Conservation (phyloP, 2,113 vertebrate species). For the Rissa tridactyla region DNA sequence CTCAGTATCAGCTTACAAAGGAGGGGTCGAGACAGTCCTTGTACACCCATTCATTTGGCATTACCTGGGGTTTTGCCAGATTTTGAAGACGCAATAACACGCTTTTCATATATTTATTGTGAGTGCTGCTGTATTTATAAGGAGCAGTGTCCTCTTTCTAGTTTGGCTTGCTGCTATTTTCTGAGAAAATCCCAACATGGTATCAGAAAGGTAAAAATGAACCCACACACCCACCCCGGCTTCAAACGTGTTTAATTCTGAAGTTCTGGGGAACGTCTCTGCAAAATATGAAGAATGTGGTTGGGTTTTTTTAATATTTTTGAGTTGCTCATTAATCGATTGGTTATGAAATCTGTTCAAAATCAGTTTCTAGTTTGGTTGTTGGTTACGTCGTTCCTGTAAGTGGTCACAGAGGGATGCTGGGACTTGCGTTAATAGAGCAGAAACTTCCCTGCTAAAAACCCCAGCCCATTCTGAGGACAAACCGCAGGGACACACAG, state of each 20-base stretch:
- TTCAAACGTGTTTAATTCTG: neutral
- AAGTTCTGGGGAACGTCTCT: neutral
- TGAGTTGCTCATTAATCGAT: accelerated
- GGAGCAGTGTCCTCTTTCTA: neutral
- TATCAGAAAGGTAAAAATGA: neutral
- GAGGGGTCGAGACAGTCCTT: neutral
- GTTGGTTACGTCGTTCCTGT: neutral
- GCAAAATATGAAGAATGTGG: neutral
- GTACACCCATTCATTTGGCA: neutral
- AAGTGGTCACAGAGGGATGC: neutral
- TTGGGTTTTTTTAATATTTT: neutral
- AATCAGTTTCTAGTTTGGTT: neutral
- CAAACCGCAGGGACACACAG: neutral
- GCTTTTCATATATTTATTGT: neutral
- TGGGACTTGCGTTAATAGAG: neutral
- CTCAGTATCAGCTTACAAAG: accelerated
- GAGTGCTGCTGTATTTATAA: neutral
- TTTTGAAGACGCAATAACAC: accelerated
- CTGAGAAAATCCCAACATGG: accelerated
- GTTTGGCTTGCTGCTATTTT: neutral
- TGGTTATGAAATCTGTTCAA: neutral
- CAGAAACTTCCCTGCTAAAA: neutral
- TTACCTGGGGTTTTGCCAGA: neutral
- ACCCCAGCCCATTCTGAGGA: neutral
- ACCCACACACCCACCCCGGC: too few relatives aligned